Percentiles rank a stretch among this genome's conserved stretches.
Conservation (phyloP, 2,113 vertebrate species). For the Salvelinus namaycush region DNA sequence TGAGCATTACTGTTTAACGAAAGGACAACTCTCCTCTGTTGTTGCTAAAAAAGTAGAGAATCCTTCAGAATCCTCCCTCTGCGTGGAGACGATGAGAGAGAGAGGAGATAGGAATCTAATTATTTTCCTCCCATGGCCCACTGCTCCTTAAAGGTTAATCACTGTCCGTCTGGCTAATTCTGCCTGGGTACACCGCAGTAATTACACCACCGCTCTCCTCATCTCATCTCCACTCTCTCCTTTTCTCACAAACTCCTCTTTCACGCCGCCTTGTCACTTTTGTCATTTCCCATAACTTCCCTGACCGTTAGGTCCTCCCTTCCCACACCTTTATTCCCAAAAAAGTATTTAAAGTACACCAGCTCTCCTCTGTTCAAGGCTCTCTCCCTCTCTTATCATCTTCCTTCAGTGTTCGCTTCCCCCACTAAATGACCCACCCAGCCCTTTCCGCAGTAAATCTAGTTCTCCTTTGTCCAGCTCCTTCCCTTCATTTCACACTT, state of each 20-base stretch:
- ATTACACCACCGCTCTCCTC: background rate
- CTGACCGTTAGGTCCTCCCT: background rate
- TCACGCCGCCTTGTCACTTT: background rate
- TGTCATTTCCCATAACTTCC: background rate
- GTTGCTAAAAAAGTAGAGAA: conserved; percentile 48
- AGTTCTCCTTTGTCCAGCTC: background rate
- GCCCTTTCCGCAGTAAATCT: background rate
- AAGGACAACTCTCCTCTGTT: conserved; percentile 27
- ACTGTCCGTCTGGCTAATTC: background rate
- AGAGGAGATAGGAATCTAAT: conserved; percentile 44
- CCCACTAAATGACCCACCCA: no score
- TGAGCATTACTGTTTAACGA: conserved; percentile 23
- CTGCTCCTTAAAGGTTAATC: conserved; percentile 68
- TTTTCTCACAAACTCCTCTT: background rate
- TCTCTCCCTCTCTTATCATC: background rate
- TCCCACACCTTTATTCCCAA: background rate
- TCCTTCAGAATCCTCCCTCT: conserved; percentile 16
- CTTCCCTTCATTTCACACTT: background rate
- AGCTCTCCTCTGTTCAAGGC: background rate
- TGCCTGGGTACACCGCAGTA: no score
- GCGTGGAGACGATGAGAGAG: background rate
- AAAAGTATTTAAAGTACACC: background rate
- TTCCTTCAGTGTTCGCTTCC: no score
- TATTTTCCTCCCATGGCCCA: conserved; percentile 67
- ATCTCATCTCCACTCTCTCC: background rate